Percentiles rank a stretch among this genome's conserved stretches.
These are phyloP conservation scores for Carpatolechia fugitivella DNA, from an alignment of 2,888 invertebrate species.

Conservation along the genomic window DNA sequence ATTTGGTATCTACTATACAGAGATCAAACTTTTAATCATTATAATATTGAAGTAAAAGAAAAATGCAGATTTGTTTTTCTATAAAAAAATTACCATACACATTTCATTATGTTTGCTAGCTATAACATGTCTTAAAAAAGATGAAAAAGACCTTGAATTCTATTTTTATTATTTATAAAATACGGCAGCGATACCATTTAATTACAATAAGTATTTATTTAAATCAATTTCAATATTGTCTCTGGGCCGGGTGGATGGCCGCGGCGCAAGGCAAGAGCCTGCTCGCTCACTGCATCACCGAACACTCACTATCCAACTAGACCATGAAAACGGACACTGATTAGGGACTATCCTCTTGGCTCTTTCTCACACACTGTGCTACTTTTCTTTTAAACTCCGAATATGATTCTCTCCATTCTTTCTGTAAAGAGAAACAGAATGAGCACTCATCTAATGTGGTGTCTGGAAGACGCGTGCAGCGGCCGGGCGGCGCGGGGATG, in stretches of 20 bases:
- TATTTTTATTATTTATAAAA: constrained; percentile 75
- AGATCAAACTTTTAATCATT: constrained; percentile 62
- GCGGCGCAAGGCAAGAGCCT: constrained; percentile 42
- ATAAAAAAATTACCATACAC: constrained; percentile 72
- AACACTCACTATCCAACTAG: constrained; percentile 73
- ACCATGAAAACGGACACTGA: constrained; percentile 77
- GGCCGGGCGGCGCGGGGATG: constrained; percentile 40
- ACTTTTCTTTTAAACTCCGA: constrained; percentile 98
- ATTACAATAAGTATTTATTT: constrained; percentile 76
- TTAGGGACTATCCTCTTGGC: constrained; percentile 98
- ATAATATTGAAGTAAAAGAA: constrained; percentile 45
- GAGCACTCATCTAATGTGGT: constrained; percentile 76
- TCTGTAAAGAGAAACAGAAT: constrained; percentile 84
- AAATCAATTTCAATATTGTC: constrained; percentile 78
- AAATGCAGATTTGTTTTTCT: constrained; percentile 75
- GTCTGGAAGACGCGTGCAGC: constrained; percentile 32
- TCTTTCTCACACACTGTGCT: constrained; percentile 97
- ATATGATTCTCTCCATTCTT: constrained; percentile 99
- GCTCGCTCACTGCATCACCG: constrained; percentile 59
- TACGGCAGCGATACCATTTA: constrained; percentile 76
- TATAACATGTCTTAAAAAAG: constrained; percentile 75
- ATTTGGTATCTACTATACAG: constrained; percentile 69
- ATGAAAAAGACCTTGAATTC: constrained; percentile 75
- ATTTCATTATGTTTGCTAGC: constrained; percentile 70
- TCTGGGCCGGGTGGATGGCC: constrained; percentile 61